Conservation (phyloP, 2,113 vertebrate genomes). For the Neotragus pygmaeus region DNA sequence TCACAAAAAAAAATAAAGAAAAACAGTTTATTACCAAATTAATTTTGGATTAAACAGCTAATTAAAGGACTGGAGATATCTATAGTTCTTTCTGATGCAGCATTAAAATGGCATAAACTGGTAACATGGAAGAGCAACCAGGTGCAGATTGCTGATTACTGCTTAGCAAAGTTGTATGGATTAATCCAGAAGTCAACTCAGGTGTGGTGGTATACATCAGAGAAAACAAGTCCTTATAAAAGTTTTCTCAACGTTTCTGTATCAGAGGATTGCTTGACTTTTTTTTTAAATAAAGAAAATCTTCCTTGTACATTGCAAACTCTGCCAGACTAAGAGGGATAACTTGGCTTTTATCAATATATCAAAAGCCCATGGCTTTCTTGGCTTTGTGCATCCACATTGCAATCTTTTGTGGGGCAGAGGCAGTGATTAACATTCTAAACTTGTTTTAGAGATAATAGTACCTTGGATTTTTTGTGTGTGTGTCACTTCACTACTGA, state of each 20-base stretch:
- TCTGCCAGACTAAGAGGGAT: neutral
- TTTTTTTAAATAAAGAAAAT: neutral
- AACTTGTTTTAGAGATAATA: neutral
- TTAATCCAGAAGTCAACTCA: neutral
- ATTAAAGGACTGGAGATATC: neutral
- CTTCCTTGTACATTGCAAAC: neutral
- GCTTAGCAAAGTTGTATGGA: neutral
- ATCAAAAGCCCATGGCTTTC: neutral
- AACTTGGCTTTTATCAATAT: neutral
- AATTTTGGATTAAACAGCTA: neutral
- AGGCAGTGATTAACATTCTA: neutral
- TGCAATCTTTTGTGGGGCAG: neutral
- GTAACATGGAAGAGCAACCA: neutral
- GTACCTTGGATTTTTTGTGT: neutral
- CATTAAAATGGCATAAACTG: neutral
- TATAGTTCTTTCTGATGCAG: neutral
- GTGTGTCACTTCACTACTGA: neutral
- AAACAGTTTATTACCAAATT: neutral
- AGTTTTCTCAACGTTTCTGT: neutral
- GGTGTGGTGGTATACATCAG: neutral
- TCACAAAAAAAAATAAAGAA: neutral
- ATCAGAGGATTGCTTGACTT: neutral
- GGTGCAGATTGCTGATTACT: neutral
- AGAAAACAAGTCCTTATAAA: neutral
- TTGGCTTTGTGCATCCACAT: neutral